Evolutionary conservation across 2,797 vertebrate genomes (phyloP).

Genomic region (Champsocephalus gunnari): DNA sequence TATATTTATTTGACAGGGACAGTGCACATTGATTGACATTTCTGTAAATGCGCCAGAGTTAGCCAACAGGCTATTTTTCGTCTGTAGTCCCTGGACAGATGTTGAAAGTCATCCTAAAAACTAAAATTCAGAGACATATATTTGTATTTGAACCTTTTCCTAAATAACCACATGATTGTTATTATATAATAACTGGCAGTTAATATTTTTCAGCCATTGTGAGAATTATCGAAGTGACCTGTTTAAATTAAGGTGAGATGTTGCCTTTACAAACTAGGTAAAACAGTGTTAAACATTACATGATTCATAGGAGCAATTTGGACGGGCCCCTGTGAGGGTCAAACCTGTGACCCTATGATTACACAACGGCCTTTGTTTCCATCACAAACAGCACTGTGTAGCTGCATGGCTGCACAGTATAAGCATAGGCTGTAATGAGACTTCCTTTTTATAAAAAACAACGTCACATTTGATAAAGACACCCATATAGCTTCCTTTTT

Average conservation of each 20-base stretch:
- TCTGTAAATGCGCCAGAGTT: too few relatives aligned
- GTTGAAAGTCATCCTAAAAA: too few relatives aligned
- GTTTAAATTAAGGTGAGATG: background rate
- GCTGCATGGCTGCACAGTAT: conserved; percentile 25
- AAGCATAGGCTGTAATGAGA: conserved; percentile 47
- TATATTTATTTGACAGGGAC: too few relatives aligned
- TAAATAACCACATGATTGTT: background rate
- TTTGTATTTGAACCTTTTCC: background rate
- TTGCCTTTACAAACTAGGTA: background rate
- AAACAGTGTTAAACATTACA: background rate
- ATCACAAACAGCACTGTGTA: conserved; percentile 14
- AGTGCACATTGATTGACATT: too few relatives aligned
- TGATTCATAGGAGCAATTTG: conserved; percentile 18
- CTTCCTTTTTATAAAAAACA: conserved; percentile 51
- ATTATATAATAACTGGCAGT: background rate
- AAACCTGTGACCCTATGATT: conserved; percentile 45
- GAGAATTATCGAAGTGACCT: background rate
- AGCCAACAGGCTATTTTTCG: too few relatives aligned
- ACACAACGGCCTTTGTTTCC: conserved; percentile 10
- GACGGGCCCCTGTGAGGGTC: background rate
- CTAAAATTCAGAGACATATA: background rate
- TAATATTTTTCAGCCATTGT: too few relatives aligned
- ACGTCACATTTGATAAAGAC: conserved; percentile 69
- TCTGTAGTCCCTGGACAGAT: too few relatives aligned
- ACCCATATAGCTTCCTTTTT: conserved; percentile 59